A percentile compares a stretch with the other conserved stretches of the same genome.
Evolutionary conservation across 2,888 invertebrate genomes (phyloP).

Genomic region (Ischnura elegans): DNA sequence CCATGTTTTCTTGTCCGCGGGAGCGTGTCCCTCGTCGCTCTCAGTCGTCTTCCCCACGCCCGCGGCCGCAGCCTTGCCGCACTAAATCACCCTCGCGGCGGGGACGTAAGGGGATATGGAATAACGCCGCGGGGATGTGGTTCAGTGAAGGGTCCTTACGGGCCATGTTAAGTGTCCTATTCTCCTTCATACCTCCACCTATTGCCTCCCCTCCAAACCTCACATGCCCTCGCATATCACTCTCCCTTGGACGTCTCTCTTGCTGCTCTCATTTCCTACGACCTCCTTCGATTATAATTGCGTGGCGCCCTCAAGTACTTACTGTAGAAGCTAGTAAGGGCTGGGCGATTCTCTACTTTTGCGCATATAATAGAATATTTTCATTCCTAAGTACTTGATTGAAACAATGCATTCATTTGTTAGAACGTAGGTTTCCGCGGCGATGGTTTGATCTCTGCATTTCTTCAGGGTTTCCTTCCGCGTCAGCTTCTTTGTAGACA

Average conservation of each 20-base stretch:
- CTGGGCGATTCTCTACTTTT: not conserved
- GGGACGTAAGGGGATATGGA: not conserved
- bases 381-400: too few species aligned
- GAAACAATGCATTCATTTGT: too few species aligned
- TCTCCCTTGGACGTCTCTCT: not conserved
- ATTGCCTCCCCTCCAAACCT: not conserved
- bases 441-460: too few species aligned
- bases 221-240: constrained; percentile 36
- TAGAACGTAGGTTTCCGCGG: too few species aligned
- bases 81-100: constrained; percentile 15
- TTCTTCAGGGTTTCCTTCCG: too few species aligned
- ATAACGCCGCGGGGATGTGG: not conserved
- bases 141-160: constrained; percentile 21
- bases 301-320: not conserved
- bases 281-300: constrained; percentile 15
- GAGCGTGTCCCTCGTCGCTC: not conserved
- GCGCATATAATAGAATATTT: too few species aligned
- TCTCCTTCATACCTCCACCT: not conserved
- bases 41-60: not conserved
- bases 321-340: too few species aligned
- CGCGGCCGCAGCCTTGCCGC: constrained; percentile 13
- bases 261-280: not conserved
- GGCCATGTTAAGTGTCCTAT: constrained; percentile 26
- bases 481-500: too few species aligned
- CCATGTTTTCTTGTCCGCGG: constrained; percentile 13